Evolutionary conservation across 2,888 invertebrate species (phyloP).

Genomic region (Rhamnusium bicolor): DNA sequence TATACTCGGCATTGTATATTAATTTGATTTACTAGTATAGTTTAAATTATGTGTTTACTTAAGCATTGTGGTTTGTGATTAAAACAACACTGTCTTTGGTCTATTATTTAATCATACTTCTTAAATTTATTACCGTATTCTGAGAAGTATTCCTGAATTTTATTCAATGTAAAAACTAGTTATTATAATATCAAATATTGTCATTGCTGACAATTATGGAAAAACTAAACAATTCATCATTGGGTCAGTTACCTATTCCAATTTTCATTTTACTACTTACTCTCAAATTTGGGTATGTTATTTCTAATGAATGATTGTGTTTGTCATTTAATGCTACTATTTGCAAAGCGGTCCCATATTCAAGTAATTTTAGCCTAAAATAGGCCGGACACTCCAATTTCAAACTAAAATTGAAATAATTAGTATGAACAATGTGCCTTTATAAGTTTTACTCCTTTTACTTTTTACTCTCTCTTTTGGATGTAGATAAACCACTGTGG

Average conservation of each 20-base stretch:
- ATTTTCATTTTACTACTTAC: neutral
- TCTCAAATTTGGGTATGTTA: neutral
- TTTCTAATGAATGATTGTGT: slow-evolving; percentile 22
- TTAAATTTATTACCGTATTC: too few species aligned
- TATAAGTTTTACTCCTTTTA: slow-evolving; percentile 37
- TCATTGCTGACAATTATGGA: neutral
- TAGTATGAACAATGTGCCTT: slow-evolving; percentile 34
- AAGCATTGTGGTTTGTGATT: too few species aligned
- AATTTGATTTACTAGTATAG: too few species aligned
- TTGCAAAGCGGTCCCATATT: slow-evolving; percentile 27
- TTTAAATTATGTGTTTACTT: too few species aligned
- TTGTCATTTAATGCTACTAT: slow-evolving; percentile 44
- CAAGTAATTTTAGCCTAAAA: neutral
- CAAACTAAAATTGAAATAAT: neutral
- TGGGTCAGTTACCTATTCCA: neutral
- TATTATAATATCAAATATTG: too few species aligned
- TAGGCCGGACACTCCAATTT: slow-evolving; percentile 14
- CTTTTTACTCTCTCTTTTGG: slow-evolving; percentile 42
- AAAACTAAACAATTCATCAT: neutral
- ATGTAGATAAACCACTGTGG: slow-evolving; percentile 48
- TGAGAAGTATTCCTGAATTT: too few species aligned
- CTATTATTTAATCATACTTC: too few species aligned
- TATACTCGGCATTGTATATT: too few species aligned
- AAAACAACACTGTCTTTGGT: too few species aligned
- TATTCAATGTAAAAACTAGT: too few species aligned